phyloP scores from a whole-genome alignment of 2,888 invertebrate genomes.

The Plagodis pulveraria region DNA sequence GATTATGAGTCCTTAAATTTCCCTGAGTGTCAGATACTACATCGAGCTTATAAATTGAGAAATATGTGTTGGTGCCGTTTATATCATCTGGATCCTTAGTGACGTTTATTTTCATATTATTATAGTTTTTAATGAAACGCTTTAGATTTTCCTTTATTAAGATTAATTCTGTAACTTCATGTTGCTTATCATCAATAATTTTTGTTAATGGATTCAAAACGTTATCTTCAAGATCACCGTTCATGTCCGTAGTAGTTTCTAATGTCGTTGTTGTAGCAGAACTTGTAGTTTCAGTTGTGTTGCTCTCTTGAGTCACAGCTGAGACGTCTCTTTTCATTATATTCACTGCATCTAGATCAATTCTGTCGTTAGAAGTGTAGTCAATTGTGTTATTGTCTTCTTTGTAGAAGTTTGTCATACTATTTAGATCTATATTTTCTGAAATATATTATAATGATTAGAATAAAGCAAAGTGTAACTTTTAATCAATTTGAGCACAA shows the following conservation, averaged over 20 bases:
- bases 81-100: slow-evolving; percentile 26
- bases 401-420: slow-evolving; percentile 18
- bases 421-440: slow-evolving; percentile 4
- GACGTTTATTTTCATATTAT: slow-evolving; percentile 32
- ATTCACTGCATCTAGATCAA: slow-evolving; percentile 39
- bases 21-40: slow-evolving; percentile 42
- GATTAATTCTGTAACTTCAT: slow-evolving; percentile 55
- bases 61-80: slow-evolving; percentile 27
- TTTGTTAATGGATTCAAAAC: slow-evolving; percentile 52
- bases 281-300: slow-evolving; percentile 6
- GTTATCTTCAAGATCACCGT: slow-evolving; percentile 39
- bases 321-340: slow-evolving; percentile 59
- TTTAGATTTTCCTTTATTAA: slow-evolving; percentile 53
- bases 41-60: slow-evolving; percentile 51
- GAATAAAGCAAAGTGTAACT: too few species aligned
- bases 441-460: background rate
- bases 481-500: too few species aligned
- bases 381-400: slow-evolving; percentile 23
- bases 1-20: slow-evolving; percentile 41
- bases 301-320: slow-evolving; percentile 14
- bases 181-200: slow-evolving; percentile 56
- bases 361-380: slow-evolving; percentile 29
- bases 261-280: background rate
- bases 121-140: slow-evolving; percentile 43
- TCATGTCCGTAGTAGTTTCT: slow-evolving; percentile 22